Base-by-base conservation (phyloP, 2,888 invertebrate genomes). In the Meteorus cinctellus region DNA sequence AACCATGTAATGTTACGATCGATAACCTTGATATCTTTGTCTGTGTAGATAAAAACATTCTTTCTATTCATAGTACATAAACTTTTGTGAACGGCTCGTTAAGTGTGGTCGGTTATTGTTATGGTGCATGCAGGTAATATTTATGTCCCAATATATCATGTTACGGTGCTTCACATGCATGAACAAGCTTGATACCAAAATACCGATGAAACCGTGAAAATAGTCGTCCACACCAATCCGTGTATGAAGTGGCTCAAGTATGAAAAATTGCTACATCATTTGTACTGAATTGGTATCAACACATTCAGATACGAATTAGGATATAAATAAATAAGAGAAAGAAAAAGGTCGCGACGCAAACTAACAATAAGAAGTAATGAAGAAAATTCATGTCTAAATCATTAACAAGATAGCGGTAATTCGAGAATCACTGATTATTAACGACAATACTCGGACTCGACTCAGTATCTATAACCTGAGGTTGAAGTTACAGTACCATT, bases 111-210 rank as follows among this genome's bases (percentile, higher is more conserved):
- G 8, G 41, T 12, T 41, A 41, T 41, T 41, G 12, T 10, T 5
- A 45, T 29, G 48, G 63, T 65, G 65, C 27, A 34, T 55, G 16
- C 41, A 45, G 14, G 19, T 70, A 65, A 65, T 70, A 75, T 75
- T 75, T 70, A 75, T 75, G 70, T 14, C 55, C 55, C 59, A 75
- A 70, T 70, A 75, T 70, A 45, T 70, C 55, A 74, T 74, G 36
- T 45, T 31, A 62, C 14, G 48, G 34, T 27, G 19, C 12, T 59
- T 34, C 31, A 69, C 24, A 68, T 41, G 29, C 27, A 19, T 19
- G n/a, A 24, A 51, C 68, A 31, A 29, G 29, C 62, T 29, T 63
- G 24, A 69, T 69, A 29, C 3, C 45, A 65, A 55, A 60, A 31
- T 60, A 75, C 65, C 65, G 70, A 65, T 36, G 29, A 34, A 48